phyloP scores from a whole-genome alignment of 2,113 vertebrate species.

The Solea senegalensis region DNA sequence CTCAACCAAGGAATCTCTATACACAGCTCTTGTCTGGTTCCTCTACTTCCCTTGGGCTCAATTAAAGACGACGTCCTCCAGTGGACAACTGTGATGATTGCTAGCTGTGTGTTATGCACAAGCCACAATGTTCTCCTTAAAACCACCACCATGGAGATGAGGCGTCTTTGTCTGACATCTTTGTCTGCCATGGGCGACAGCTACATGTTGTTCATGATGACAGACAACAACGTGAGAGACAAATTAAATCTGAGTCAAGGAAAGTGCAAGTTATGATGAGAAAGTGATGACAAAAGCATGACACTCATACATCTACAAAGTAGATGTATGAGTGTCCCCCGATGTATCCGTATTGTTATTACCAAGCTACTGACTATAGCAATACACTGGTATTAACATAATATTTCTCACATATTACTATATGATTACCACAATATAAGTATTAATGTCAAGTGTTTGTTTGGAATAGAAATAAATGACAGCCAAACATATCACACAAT shows the following conservation, averaged over 20 bases:
- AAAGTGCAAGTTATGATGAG: too few relatives aligned
- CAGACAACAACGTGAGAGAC: neutral
- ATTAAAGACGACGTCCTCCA: slow-evolving; percentile 53
- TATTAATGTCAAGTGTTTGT: too few relatives aligned
- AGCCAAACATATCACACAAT: too few relatives aligned
- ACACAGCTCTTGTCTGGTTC: slow-evolving; percentile 30
- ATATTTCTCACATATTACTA: too few relatives aligned
- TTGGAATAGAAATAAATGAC: too few relatives aligned
- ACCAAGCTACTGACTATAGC: too few relatives aligned
- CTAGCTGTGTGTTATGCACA: slow-evolving; percentile 8
- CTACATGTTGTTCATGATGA: neutral
- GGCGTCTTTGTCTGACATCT: slow-evolving; percentile 6
- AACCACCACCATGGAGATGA: slow-evolving; percentile 22
- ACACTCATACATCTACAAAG: too few relatives aligned
- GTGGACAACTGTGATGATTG: slow-evolving; percentile 25
- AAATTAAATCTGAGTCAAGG: neutral
- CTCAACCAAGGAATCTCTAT: slow-evolving; percentile 60
- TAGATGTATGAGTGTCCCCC: too few relatives aligned
- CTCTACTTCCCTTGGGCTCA: slow-evolving; percentile 60
- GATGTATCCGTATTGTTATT: too few relatives aligned
- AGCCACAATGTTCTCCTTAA: slow-evolving; percentile 15
- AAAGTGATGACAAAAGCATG: too few relatives aligned
- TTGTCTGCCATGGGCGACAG: neutral
- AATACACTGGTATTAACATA: too few relatives aligned
- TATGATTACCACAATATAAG: too few relatives aligned